These are phyloP conservation scores for Melanitta fusca DNA, from an alignment of 2,797 vertebrate species.

Conservation along the genomic window DNA sequence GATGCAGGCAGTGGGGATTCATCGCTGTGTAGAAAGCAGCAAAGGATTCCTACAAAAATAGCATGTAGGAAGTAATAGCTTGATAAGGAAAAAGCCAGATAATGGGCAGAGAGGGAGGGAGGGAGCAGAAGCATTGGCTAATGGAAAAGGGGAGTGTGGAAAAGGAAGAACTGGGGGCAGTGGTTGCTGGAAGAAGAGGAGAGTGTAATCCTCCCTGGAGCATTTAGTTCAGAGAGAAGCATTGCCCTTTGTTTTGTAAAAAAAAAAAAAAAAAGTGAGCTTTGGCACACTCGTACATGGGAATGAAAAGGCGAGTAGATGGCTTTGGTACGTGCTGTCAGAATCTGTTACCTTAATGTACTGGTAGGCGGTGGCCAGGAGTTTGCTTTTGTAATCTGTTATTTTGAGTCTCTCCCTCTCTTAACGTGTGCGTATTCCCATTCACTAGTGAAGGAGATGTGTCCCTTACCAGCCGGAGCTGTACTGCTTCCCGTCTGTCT, in stretches of 20 bases:
- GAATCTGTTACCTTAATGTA: not conserved
- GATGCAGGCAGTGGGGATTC: not conserved
- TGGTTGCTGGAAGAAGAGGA: not conserved
- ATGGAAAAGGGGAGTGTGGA: not conserved
- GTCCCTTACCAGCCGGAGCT: not conserved
- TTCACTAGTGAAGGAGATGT: not conserved
- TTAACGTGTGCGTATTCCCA: not conserved
- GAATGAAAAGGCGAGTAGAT: not conserved
- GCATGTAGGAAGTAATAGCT: not conserved
- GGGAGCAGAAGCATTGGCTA: not conserved
- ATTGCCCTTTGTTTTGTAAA: not conserved
- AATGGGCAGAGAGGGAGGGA: not conserved
- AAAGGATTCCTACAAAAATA: not conserved
- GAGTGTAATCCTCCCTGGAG: not conserved
- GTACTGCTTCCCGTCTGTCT: not conserved
- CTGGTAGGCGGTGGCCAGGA: not conserved
- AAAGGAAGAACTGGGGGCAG: not conserved
- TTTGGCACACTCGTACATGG: not conserved
- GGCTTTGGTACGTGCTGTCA: not conserved
- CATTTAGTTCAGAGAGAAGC: conserved; percentile 2
- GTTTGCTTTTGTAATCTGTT: not conserved
- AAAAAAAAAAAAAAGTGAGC: not conserved
- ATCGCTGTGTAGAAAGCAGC: not conserved
- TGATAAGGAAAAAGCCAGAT: not conserved
- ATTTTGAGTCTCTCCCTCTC: not conserved